Base-by-base conservation (phyloP, 1,140 invertebrate species). In the Artemia franciscana region DNA sequence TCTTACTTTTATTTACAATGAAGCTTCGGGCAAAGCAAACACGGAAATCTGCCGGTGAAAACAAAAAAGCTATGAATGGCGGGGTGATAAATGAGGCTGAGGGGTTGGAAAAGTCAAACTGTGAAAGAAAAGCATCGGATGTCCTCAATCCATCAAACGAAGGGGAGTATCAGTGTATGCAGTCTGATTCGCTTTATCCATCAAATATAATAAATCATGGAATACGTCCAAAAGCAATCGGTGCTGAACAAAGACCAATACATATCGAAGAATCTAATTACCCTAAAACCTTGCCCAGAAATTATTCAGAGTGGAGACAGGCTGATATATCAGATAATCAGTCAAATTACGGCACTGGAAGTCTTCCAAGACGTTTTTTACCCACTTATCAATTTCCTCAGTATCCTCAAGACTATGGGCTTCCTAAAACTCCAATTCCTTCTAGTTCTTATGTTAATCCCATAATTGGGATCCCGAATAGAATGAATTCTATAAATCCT, bases 1-100 rank as follows among this genome's bases (percentile, higher is more conserved):
- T 84, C 4, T 80, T 87, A 18, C 77, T 86, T 60, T 79, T 87
- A 23, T 74, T 87, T 26, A 77, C 88, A 63, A 73, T 86, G 15
- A 75, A 85, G 5, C 74, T 88, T 26, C 77, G 83, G 24, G n/a
- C 18, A n/a, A 26, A 27, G 15, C 60, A 26, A 9, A 5, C 26
- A 12, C 26, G 62, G 62, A 7, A 63, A 26, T 18, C n/a, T 3
- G 18, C n/a, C 2, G 5, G 60, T 21, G 25, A 24, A 24, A 60
- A 25, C 25, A 24, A 24, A 26, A 60, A 39, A 7, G 24, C 58
- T n/a, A 60, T 26, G 39, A 28, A 60, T 28, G 39, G 57, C 56
- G 24, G 61, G 57, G 56, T 64, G 23, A 30, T 61, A 21, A 57
- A 61, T 59, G 62, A 63, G 24, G 62, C 62, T 12, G 26, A 26